Evolutionary conservation across 2,797 vertebrate genomes (phyloP), one percentile per base, ranked within the genome.

Genomic region (Graptemys geographica): DNA sequence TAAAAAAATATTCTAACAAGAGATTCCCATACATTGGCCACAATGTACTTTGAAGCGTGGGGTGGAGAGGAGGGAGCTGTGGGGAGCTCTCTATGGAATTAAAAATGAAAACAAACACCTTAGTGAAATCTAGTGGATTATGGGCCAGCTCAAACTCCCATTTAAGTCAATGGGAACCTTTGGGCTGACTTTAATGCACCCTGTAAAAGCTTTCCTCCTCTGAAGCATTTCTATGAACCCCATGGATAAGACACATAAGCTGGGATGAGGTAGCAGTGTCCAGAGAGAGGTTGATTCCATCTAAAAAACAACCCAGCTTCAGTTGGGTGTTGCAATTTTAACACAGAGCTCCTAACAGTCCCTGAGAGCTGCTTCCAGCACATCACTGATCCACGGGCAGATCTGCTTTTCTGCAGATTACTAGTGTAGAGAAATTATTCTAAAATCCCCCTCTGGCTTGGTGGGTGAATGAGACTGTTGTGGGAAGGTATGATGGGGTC

Each of bases 201-300:
- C 53, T 74, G 53, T 18, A 59, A 89, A 59, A 51, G 87, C 3
- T 90, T 87, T 93, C 52, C n/a, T 95, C 92, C 94, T 91, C 44
- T 49, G 72, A 5, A 91, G 85, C 47, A 84, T n/a, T 88, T 89
- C 90, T 93, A 90, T 81, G 79, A 94, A 92, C 62, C 95, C 56
- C 91, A 96, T 96, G 96, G 96, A 96, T 92, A 95, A 93, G 83
- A 90, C 56, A 79, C 52, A 79, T 89, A 95, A 88, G 79, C 82
- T 96, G 13, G 90, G 93, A 92, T 95, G 95, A 82, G 83, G 87
- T 94, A 94, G 93, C 52, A 84, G 88, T 80, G 74, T 95, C 93
- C 97, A 95, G 84, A 93, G 96, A 94, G 91, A 91, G 44, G 56
- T 96, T 95, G 94, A 95, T 90, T 97, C 95, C 92, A 93, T 96